Percentiles rank a stretch among this genome's conserved stretches.
These are phyloP conservation scores for Hippocampus barbouri DNA, from an alignment of 2,113 vertebrate species.

Conservation along the genomic window DNA sequence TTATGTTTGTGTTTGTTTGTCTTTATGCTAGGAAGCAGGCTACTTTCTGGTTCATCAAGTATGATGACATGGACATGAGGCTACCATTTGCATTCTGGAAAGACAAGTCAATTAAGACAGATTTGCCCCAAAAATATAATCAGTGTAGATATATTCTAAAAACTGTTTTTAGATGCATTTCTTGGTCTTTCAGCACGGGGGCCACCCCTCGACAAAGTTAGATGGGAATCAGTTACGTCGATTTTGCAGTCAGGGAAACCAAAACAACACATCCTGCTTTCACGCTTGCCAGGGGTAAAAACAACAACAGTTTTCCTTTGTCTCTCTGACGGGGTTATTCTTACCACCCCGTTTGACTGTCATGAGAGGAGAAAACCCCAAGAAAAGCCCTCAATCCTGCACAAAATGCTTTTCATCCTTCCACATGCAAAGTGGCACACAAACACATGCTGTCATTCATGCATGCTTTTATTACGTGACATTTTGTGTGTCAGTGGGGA, in stretches of 20 bases:
- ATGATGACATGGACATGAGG: not conserved
- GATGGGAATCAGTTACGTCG: not conserved
- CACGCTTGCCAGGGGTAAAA: not conserved
- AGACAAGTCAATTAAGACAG: not conserved
- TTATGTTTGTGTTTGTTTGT: not conserved
- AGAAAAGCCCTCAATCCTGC: conserved; percentile 44
- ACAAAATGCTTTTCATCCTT: conserved; percentile 43
- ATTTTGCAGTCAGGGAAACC: not conserved
- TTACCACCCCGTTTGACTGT: conserved; percentile 14
- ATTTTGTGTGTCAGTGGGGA: not conserved
- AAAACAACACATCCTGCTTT: not conserved
- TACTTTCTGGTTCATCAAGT: not conserved
- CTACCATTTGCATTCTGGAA: not conserved
- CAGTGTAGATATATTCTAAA: too few relatives aligned
- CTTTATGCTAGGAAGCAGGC: not conserved
- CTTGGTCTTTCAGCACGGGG: not conserved
- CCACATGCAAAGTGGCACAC: conserved; percentile 1
- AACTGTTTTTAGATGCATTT: not conserved
- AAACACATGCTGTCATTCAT: not conserved
- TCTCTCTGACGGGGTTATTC: not conserved
- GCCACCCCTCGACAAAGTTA: not conserved
- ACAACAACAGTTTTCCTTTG: conserved; percentile 4
- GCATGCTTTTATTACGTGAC: not conserved
- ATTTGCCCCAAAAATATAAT: not conserved
- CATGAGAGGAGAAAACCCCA: conserved; percentile 48